Evolutionary conservation across 2,113 vertebrate genomes (phyloP), one percentile per base, ranked within the genome.

Genomic region (Hymenochirus boettgeri): DNA sequence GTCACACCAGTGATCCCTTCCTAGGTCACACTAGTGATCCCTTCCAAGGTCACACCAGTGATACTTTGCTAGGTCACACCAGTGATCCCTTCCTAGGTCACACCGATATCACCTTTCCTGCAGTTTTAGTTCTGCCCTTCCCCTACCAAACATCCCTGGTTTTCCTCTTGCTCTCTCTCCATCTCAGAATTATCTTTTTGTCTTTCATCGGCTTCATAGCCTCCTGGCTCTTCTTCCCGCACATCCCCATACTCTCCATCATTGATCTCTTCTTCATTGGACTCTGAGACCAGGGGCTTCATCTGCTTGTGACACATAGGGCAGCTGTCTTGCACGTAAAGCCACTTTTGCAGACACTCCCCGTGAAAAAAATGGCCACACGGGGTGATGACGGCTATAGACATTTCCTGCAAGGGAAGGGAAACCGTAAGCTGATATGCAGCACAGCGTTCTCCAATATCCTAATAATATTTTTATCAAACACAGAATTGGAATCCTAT

Each of bases 321-420:
- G 19, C 92, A 93, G 1, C 90, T 88, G 78, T 91, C 89, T 78
- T 91, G 90, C 46, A 94, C 84, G 1, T 92, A 92, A 15, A 94
- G 80, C 91, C 91, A 93, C 75, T 92, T 89, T 33, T 86, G 84
- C n/a, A 93, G 86, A 67, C 92, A 94, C 75, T 77, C 70, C 0
- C 78, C 81, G 1, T 92, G 91, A 78, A 92, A 94, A 75, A 90
- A 85, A 76, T 94, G 92, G 45, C 80, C 75, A 25, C 92, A 93
- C 65, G 78, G 77, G 11, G 90, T 92, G 66, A 93, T 54, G 11
- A 94, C 86, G 0, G 90, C 90, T 2, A 85, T 73, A 57, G 64
- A 77, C 92, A 92, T 92, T 63, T 91, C 89, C 91, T 93, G 82
- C 0, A 25, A 24, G 64, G 48, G 2, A 31, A 19, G 35, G n/a